phyloP scores from a whole-genome alignment of 2,797 vertebrate genomes.

The Lithobates pipiens region DNA sequence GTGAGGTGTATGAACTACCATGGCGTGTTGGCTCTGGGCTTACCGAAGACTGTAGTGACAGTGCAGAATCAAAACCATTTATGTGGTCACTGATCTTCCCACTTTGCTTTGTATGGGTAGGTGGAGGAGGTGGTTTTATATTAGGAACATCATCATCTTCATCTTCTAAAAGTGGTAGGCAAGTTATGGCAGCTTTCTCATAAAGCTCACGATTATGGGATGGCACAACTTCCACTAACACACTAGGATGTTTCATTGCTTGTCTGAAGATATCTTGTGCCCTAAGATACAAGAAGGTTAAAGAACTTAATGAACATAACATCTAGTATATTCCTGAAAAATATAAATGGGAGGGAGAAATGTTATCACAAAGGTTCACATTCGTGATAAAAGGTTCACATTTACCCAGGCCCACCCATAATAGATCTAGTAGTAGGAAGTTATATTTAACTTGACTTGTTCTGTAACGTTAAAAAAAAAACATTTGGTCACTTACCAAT shows the following conservation, averaged over 20 bases:
- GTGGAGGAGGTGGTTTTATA: constrained; percentile 79
- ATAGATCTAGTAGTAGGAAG: too few species aligned
- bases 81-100: constrained; percentile 64
- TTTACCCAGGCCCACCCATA: too few species aligned
- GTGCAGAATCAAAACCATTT: constrained; percentile 65
- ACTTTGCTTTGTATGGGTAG: constrained; percentile 79
- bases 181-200: constrained; percentile 87
- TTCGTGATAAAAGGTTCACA: too few species aligned
- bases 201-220: constrained; percentile 85
- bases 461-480: too few species aligned
- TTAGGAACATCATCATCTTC: constrained; percentile 73
- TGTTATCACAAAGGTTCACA: too few species aligned
- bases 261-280: constrained; percentile 92
- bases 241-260: constrained; percentile 85
- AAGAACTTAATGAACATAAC: background rate
- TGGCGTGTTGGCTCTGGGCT: constrained; percentile 73
- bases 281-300: constrained; percentile 62
- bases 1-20: constrained; percentile 80
- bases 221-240: constrained; percentile 87
- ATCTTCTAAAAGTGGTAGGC: constrained; percentile 74
- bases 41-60: constrained; percentile 66
- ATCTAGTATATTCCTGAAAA: too few species aligned
- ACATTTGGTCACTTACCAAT: too few species aligned
- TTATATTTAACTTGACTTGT: too few species aligned
- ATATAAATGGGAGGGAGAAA: too few species aligned